Percentiles rank a stretch among this genome's conserved stretches.
phyloP scores from a whole-genome alignment of 2,113 vertebrate genomes.

The Regulus satrapa region DNA sequence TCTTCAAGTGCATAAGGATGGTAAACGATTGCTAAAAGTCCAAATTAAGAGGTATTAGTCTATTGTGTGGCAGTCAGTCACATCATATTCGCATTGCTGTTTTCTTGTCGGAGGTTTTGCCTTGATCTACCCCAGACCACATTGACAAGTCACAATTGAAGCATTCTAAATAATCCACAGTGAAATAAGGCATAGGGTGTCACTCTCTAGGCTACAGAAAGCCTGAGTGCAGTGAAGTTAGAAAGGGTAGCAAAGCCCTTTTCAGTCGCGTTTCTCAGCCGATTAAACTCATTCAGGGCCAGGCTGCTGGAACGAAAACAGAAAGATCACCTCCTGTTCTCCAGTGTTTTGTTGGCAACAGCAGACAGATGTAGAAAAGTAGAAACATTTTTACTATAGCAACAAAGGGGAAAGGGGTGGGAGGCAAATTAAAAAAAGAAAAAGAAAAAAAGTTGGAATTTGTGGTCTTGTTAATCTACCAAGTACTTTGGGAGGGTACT shows the following conservation, averaged over 20 bases:
- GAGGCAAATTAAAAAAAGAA: conserved; percentile 43
- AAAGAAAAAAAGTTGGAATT: not conserved
- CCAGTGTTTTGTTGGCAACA: conserved; percentile 68
- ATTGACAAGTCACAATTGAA: conserved; percentile 62
- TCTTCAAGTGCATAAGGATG: conserved; percentile 46
- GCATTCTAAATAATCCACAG: conserved; percentile 59
- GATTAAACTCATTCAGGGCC: conserved; percentile 68
- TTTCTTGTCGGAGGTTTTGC: conserved; percentile 62
- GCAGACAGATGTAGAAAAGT: conserved; percentile 62
- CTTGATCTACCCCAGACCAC: conserved; percentile 59
- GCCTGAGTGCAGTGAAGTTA: conserved; percentile 11
- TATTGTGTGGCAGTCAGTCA: conserved; percentile 55
- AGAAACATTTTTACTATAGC: conserved; percentile 64
- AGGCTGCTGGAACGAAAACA: conserved; percentile 65
- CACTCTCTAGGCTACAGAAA: conserved; percentile 50
- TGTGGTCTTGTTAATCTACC: not conserved
- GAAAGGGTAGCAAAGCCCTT: conserved; percentile 58
- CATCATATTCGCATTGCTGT: conserved; percentile 57
- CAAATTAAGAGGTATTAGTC: conserved; percentile 68
- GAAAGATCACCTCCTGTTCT: conserved; percentile 65
- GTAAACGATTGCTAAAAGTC: conserved; percentile 63
- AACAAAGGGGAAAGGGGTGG: conserved; percentile 46
- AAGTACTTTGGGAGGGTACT: not conserved
- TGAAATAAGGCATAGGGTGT: conserved; percentile 64
- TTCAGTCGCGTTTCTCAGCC: conserved; percentile 53